Conservation (phyloP, 1,140 invertebrate genomes). For the Liolophura sinensis region DNA sequence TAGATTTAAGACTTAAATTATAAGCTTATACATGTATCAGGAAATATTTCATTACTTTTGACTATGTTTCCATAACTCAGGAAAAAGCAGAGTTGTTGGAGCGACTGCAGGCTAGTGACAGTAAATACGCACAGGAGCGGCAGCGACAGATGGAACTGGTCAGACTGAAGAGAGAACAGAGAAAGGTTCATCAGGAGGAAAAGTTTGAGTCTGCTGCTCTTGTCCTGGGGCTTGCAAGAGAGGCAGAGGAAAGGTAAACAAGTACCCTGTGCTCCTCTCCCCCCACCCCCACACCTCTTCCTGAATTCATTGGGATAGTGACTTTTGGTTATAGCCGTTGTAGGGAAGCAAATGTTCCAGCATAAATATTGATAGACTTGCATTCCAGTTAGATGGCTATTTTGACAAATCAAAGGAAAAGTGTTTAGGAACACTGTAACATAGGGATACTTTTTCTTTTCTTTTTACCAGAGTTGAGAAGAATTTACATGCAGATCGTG, state of each 20-base stretch:
- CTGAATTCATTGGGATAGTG: too few relatives aligned
- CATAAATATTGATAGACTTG: too few relatives aligned
- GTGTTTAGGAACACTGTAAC: not conserved
- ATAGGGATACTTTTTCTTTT: not conserved
- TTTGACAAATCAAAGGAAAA: too few relatives aligned
- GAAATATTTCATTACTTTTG: not conserved
- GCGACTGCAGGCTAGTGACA: slow-evolving; percentile 26
- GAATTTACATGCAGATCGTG: slow-evolving; percentile 22
- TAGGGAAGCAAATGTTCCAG: too few relatives aligned
- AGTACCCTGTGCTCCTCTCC: too few relatives aligned
- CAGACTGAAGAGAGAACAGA: slow-evolving; percentile 37
- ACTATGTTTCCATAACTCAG: slow-evolving; percentile 20
- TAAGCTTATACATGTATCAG: not conserved
- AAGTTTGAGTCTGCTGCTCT: slow-evolving; percentile 47
- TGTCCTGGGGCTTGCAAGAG: slow-evolving; percentile 32
- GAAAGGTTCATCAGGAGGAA: slow-evolving; percentile 38
- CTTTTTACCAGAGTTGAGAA: not conserved
- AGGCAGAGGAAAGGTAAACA: slow-evolving; percentile 27
- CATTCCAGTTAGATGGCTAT: too few relatives aligned
- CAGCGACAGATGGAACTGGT: slow-evolving; percentile 34
- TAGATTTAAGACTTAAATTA: not conserved
- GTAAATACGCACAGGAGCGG: slow-evolving; percentile 27
- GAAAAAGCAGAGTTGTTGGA: slow-evolving; percentile 41
- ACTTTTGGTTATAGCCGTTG: too few relatives aligned
- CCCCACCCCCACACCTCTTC: too few relatives aligned